A percentile compares a stretch with the other conserved stretches of the same genome.
phyloP scores from a whole-genome alignment of 30 jellyfish, hydroid and myxozoan genomes.

The Aurelia coerulea region DNA sequence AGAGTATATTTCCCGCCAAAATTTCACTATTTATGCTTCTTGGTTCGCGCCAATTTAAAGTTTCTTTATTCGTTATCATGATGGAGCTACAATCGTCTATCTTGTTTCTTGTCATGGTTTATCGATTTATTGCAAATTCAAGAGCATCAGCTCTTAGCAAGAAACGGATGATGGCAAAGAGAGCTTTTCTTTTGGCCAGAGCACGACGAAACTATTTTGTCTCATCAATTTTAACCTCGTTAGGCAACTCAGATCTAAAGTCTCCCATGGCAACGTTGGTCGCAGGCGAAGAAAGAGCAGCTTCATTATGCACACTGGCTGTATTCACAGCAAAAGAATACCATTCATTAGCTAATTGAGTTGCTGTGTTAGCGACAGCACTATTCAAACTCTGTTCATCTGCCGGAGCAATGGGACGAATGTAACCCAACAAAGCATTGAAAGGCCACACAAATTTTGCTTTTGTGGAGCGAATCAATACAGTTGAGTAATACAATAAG shows the following conservation, averaged over 20 bases:
- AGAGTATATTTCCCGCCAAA: conserved; percentile 42
- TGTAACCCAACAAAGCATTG: background rate
- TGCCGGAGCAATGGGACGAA: too few relatives aligned
- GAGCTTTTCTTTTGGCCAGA: conserved; percentile 41
- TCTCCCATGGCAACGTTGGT: too few relatives aligned
- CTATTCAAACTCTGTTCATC: too few relatives aligned
- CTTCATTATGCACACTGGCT: too few relatives aligned
- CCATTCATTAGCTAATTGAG: too few relatives aligned
- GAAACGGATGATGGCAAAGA: conserved; percentile 26
- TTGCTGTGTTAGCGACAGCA: background rate
- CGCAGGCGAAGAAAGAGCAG: too few relatives aligned
- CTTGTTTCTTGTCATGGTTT: conserved; percentile 15
- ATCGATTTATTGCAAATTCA: too few relatives aligned
- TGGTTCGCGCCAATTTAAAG: conserved; percentile 29
- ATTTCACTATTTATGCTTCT: background rate
- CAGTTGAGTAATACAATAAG: too few relatives aligned
- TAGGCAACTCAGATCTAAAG: background rate
- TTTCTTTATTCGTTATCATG: conserved; percentile 14
- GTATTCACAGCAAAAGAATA: too few relatives aligned
- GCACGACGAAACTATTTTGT: too few relatives aligned
- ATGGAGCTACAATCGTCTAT: conserved; percentile 37
- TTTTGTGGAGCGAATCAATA: too few relatives aligned
- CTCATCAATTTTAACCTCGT: background rate
- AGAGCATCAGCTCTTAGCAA: conserved; percentile 3
- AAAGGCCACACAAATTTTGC: background rate